These are phyloP conservation scores for Bolinopsis microptera DNA, from an alignment of 37 sponge, comb jelly and placozoan species.

Conservation along the genomic window DNA sequence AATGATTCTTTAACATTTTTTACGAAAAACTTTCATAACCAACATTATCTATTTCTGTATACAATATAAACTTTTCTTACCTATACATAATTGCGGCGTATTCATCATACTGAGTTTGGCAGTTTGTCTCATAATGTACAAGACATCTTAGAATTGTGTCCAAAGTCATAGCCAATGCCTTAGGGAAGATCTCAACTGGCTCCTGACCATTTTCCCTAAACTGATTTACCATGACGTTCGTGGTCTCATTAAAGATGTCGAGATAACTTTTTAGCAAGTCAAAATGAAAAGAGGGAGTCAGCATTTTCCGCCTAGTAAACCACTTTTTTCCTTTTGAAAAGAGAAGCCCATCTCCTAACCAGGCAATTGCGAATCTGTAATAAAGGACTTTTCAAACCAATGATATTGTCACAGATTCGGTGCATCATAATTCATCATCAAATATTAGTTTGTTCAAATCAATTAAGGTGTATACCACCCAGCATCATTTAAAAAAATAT, in stretches of 20 bases:
- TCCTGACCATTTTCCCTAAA: neutral
- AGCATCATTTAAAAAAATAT: neutral
- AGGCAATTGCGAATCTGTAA: neutral
- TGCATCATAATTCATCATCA: too few relatives aligned
- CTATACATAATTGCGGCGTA: neutral
- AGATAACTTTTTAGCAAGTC: neutral
- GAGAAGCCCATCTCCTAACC: neutral
- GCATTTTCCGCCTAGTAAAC: conserved; percentile 6
- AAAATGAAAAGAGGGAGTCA: conserved; percentile 21
- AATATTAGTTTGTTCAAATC: too few relatives aligned
- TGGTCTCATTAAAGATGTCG: conserved; percentile 7
- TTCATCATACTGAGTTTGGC: conserved; percentile 1
- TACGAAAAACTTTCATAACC: too few relatives aligned
- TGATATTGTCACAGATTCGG: neutral
- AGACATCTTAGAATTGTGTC: conserved; percentile 4
- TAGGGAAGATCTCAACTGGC: neutral
- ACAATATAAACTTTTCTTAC: too few relatives aligned
- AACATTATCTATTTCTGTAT: too few relatives aligned
- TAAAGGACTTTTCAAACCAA: neutral
- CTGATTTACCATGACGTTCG: neutral
- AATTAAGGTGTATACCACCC: too few relatives aligned
- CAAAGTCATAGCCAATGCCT: neutral
- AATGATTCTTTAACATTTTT: too few relatives aligned
- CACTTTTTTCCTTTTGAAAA: neutral
- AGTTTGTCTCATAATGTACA: neutral